phyloP scores from a whole-genome alignment of 2,113 vertebrate genomes.

The Hiodon tergisus region DNA sequence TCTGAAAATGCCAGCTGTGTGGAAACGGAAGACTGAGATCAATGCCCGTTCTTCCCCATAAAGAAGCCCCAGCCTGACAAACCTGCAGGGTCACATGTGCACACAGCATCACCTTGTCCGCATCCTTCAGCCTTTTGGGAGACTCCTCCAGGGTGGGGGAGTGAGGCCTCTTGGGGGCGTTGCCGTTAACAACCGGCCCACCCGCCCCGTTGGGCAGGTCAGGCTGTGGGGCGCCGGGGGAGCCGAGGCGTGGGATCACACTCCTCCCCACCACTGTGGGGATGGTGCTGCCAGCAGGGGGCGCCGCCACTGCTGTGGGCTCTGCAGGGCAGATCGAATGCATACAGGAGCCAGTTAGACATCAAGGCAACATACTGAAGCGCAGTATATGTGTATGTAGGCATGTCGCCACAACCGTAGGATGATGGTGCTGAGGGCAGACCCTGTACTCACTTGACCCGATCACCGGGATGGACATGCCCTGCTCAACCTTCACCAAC shows the following conservation, averaged over 20 bases:
- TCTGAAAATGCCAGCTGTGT: slow-evolving; percentile 44
- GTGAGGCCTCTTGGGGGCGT: slow-evolving; percentile 62
- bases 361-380: no score
- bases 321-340: slow-evolving; percentile 8
- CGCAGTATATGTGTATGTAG: no score
- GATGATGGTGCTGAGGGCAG: not conserved
- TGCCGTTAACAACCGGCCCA: slow-evolving; percentile 40
- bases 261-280: slow-evolving; percentile 60
- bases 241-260: slow-evolving; percentile 48
- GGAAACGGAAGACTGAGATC: not conserved
- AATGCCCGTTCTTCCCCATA: not conserved
- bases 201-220: slow-evolving; percentile 62
- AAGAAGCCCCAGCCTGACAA: not conserved
- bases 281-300: slow-evolving; percentile 54
- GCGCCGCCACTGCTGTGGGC: slow-evolving; percentile 26
- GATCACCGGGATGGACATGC: slow-evolving; percentile 65
- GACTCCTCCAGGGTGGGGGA: slow-evolving; percentile 64
- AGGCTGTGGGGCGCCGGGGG: slow-evolving; percentile 50
- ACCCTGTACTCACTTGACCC: slow-evolving; percentile 68
- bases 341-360: no score
- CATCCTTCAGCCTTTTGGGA: slow-evolving; percentile 66
- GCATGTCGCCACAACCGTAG: no score
- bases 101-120: slow-evolving; percentile 55
- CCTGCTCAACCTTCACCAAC: slow-evolving; percentile 53
- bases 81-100: no score